A percentile compares a stretch with the other conserved stretches of the same genome.
These are phyloP conservation scores for Trinorchestia longiramus DNA, from an alignment of 1,140 invertebrate species.

Conservation along the genomic window DNA sequence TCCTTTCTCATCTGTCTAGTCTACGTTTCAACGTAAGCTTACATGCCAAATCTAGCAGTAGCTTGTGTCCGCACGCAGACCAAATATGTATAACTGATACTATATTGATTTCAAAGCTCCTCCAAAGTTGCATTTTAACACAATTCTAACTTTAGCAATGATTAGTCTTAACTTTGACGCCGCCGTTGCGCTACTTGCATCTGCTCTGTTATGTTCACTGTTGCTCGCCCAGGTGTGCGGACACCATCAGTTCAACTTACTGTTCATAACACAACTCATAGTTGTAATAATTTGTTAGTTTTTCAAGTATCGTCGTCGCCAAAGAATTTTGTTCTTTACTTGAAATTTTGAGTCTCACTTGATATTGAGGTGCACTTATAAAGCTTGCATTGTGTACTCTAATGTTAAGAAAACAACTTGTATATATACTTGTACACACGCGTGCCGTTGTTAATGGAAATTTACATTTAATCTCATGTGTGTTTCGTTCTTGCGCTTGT, in stretches of 20 bases:
- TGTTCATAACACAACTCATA: not conserved
- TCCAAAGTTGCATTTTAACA: not conserved
- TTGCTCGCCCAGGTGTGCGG: not conserved
- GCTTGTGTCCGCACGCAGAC: not conserved
- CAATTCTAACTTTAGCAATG: not conserved
- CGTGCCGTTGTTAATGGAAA: not conserved
- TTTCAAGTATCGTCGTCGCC: not conserved
- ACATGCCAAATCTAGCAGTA: not conserved
- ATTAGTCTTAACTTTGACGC: too few species aligned
- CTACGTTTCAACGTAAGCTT: not conserved
- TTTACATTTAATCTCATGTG: not conserved
- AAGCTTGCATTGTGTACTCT: not conserved
- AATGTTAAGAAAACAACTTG: not conserved
- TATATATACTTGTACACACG: not conserved
- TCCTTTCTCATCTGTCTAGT: not conserved
- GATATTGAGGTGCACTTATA: not conserved
- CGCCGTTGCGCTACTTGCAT: too few species aligned
- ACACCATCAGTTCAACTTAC: not conserved
- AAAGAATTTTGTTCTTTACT: not conserved
- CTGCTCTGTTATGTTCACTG: too few species aligned
- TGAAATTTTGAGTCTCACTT: not conserved
- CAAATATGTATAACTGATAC: not conserved
- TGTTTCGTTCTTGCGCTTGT: not conserved
- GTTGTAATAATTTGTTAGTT: not conserved
- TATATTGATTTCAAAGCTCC: not conserved